phyloP scores from a whole-genome alignment of 2,888 invertebrate genomes.

The Linnaemya vulpina region DNA sequence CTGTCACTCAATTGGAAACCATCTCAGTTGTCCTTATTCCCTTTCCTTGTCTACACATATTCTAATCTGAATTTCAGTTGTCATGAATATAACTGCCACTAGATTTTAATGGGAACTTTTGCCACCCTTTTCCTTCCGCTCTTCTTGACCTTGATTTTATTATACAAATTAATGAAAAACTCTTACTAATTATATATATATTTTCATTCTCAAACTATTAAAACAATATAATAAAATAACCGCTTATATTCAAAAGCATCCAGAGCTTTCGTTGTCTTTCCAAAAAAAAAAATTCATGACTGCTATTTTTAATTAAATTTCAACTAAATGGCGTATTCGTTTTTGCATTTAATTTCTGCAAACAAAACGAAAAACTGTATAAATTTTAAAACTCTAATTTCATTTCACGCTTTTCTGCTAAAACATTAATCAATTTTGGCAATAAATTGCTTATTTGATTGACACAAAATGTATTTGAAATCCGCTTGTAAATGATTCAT shows the following conservation, averaged over 20 bases:
- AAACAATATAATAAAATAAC: background rate
- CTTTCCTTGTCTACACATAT: no score
- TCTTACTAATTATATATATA: no score
- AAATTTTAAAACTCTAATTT: conserved; percentile 45
- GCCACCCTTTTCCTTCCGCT: no score
- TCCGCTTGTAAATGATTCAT: conserved; percentile 59
- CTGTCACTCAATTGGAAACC: background rate
- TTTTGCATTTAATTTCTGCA: background rate
- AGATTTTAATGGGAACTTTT: no score
- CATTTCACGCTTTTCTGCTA: conserved; percentile 27
- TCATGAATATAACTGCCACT: no score
- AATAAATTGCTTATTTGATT: conserved; percentile 57
- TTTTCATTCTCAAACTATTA: no score
- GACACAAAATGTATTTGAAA: conserved; percentile 49
- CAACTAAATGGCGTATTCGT: background rate
- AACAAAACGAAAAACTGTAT: background rate
- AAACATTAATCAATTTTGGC: conserved; percentile 54
- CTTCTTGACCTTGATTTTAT: no score
- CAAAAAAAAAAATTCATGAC: background rate
- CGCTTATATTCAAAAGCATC: background rate
- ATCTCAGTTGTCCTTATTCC: no score
- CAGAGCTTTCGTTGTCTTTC: background rate
- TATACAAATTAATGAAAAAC: no score
- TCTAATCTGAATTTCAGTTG: no score
- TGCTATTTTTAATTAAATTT: background rate